phyloP scores from a whole-genome alignment of 2,797 vertebrate species.

The Hozukius guyotensis region DNA sequence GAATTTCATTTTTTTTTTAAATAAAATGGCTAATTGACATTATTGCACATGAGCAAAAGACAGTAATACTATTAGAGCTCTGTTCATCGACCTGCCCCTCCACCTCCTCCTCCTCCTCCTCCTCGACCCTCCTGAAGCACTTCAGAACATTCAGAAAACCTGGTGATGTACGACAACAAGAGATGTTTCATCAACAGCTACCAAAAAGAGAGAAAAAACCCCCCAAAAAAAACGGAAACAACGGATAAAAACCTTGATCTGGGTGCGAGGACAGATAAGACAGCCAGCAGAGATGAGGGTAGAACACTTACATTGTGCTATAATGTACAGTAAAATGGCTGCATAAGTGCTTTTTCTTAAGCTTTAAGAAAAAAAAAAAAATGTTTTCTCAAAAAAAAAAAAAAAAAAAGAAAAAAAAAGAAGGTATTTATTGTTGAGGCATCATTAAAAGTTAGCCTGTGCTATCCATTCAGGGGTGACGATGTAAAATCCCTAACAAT shows the following conservation, averaged over 20 bases:
- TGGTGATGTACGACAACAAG: constrained; percentile 37
- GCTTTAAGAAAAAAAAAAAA: constrained; percentile 40
- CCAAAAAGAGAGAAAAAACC: background rate
- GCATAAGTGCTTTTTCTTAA: constrained; percentile 81
- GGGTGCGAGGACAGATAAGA: constrained; percentile 45
- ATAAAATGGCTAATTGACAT: constrained; percentile 80
- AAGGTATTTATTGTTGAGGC: constrained; percentile 71
- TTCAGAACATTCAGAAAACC: constrained; percentile 69
- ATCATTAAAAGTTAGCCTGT: constrained; percentile 75
- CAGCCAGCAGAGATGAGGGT: constrained; percentile 65
- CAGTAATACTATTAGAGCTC: constrained; percentile 79
- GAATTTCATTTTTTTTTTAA: constrained; percentile 64
- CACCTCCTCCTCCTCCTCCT: constrained; percentile 25
- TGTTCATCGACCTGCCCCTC: constrained; percentile 48
- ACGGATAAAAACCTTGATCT: constrained; percentile 35
- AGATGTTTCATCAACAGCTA: constrained; percentile 48
- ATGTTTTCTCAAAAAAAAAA: background rate
- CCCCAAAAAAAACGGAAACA: background rate
- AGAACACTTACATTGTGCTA: constrained; percentile 78
- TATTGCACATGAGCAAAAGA: constrained; percentile 85
- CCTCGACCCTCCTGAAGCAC: constrained; percentile 63
- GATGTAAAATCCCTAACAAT: constrained; percentile 52
- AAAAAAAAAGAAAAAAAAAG: constrained; percentile 34
- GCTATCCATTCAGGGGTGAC: constrained; percentile 71
- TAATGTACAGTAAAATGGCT: constrained; percentile 78